Evolutionary conservation across 1,140 invertebrate genomes (phyloP).

Genomic region (Zaprionus davidi): DNA sequence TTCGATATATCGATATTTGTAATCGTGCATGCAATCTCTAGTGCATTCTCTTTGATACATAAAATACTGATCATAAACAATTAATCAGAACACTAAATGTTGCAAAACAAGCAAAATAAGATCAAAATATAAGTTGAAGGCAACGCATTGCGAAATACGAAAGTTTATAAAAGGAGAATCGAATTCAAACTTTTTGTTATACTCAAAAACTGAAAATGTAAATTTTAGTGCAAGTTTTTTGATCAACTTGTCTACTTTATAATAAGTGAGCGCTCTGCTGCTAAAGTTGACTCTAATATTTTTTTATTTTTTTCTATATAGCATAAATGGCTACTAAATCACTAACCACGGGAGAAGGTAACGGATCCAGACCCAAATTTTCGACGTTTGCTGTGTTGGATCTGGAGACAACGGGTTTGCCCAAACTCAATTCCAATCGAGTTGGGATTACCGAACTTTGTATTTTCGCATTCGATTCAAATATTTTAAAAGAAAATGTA

Average conservation of each 20-base stretch:
- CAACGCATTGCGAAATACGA: too few species aligned
- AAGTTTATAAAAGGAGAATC: too few species aligned
- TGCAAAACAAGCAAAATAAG: too few species aligned
- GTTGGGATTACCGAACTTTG: slow-evolving; percentile 66
- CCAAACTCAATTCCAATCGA: slow-evolving; percentile 43
- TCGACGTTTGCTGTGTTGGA: slow-evolving; percentile 71
- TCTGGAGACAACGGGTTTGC: slow-evolving; percentile 69
- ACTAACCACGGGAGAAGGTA: background rate
- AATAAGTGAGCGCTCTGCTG: too few species aligned
- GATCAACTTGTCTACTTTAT: too few species aligned
- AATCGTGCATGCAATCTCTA: background rate
- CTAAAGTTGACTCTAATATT: too few species aligned
- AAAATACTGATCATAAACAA: background rate
- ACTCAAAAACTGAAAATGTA: too few species aligned
- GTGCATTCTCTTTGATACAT: too few species aligned
- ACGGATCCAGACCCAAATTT: slow-evolving; percentile 17
- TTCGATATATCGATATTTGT: background rate
- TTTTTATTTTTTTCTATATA: background rate
- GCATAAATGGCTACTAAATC: slow-evolving; percentile 23
- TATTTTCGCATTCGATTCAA: slow-evolving; percentile 68
- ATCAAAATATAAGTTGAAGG: too few species aligned
- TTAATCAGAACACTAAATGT: too few species aligned
- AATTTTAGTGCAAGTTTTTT: too few species aligned
- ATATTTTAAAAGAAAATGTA: slow-evolving; percentile 23
- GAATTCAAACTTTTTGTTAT: too few species aligned